Base-by-base conservation (phyloP, 2,888 invertebrate genomes). In the Drosophila conformis region DNA sequence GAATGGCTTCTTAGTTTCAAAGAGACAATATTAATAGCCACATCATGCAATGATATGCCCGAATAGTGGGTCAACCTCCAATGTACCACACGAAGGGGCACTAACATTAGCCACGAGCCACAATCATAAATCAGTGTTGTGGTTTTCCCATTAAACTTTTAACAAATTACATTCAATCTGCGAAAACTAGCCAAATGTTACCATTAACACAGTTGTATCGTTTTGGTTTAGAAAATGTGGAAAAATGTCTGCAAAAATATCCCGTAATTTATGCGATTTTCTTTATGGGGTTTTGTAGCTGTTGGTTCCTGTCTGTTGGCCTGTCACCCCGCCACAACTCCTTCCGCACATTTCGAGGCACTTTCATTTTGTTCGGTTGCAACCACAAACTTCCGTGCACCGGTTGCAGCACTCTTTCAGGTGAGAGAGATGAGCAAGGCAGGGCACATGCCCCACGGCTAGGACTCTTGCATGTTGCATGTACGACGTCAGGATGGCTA, bases 381-480 rank as follows among this genome's bases (percentile, higher is more conserved):
- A 67, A 67, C 64, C 73, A 60, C 77, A 42, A 63, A 71, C 73
- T 73, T 80, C 83, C 73, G 54, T 62, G 71, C 73, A 65, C 63
- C 6, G 21, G 38, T 35, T 51, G n/a, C 54, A 51, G 54, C 42
- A 25, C 25, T 5, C 27, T n/a, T 31, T 13, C n/a, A 52, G n/a
- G 11, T 11, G 18, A 11, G 10, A n/a, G n/a, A 0, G 18, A 36
- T 27, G 18, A 2, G 18, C 25, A 21, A 13, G n/a, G 33, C 29
- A 15, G 13, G 8, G n/a, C 18, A 54, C 36, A 11, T 36, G 21
- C 48, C 31, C 35, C 33, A 27, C 21, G 38, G 60, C 25, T 5
- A 53, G 18, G 42, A 54, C 60, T 21, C 42, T 46, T 25, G 15
- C 25, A 38, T 36, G 31, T 25, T 51, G 57, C 59, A 60, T 35